These are phyloP conservation scores for Helicoverpa armigera DNA, from an alignment of 1,140 invertebrate species.

Conservation along the genomic window DNA sequence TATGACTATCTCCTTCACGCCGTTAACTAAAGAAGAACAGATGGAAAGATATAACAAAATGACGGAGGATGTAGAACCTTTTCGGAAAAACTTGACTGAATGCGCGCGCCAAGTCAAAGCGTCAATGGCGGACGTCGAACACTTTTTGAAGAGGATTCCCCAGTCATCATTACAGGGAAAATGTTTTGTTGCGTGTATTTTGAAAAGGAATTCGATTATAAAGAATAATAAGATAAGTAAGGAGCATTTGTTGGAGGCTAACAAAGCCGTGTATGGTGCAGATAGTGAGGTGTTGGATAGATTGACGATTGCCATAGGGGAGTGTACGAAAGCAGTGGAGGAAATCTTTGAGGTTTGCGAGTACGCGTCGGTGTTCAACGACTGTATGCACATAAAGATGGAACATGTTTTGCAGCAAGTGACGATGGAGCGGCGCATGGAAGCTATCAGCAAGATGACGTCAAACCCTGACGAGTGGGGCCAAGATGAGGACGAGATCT, in stretches of 20 bases:
- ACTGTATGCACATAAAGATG: conserved; percentile 84
- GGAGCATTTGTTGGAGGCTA: conserved; percentile 72
- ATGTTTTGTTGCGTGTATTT: conserved; percentile 82
- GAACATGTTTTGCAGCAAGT: conserved; percentile 80
- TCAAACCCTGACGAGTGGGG: conserved; percentile 72
- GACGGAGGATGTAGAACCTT: conserved; percentile 77
- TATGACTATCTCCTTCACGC: conserved; percentile 65
- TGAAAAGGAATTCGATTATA: conserved; percentile 78
- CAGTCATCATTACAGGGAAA: conserved; percentile 77
- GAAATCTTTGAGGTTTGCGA: conserved; percentile 81
- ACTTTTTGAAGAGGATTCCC: conserved; percentile 78
- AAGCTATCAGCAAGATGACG: conserved; percentile 77
- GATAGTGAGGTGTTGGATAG: conserved; percentile 76
- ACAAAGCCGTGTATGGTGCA: conserved; percentile 74
- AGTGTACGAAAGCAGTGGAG: conserved; percentile 69
- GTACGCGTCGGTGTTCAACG: conserved; percentile 80
- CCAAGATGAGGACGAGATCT: conserved; percentile 77
- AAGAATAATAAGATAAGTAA: conserved; percentile 74
- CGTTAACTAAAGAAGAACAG: conserved; percentile 75
- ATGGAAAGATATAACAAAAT: conserved; percentile 73
- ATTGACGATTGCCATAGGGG: conserved; percentile 68
- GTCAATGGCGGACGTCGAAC: conserved; percentile 74
- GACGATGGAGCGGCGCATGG: conserved; percentile 79
- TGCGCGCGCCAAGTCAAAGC: conserved; percentile 81
- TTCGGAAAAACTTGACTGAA: conserved; percentile 78